phyloP scores from a whole-genome alignment of 2,888 invertebrate genomes.

The Tupiocoris notatus region DNA sequence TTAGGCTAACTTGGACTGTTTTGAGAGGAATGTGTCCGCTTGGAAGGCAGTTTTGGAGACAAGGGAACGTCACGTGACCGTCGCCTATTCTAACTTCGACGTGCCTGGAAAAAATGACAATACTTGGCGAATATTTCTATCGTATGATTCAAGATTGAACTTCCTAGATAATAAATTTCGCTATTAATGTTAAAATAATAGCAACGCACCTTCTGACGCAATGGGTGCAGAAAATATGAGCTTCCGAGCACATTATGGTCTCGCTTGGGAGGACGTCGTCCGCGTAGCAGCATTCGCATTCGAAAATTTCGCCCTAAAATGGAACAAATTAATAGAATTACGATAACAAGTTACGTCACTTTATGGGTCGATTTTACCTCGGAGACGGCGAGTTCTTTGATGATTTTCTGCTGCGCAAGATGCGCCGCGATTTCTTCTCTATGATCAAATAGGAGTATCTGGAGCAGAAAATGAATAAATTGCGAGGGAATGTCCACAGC shows the following conservation, averaged over 20 bases:
- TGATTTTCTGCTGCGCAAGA: not conserved
- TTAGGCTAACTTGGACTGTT: slow-evolving; percentile 52
- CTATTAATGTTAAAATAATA: no score
- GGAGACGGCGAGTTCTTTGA: not conserved
- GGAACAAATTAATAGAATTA: no score
- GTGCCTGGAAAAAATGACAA: slow-evolving; percentile 52
- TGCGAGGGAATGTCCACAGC: no score
- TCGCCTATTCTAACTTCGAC: slow-evolving; percentile 55
- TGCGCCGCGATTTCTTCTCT: not conserved
- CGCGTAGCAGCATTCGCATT: slow-evolving; percentile 43
- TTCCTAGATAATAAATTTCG: no score
- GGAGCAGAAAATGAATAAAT: not conserved
- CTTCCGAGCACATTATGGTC: slow-evolving; percentile 49
- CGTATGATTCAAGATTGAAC: no score
- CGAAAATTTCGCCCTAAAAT: slow-evolving; percentile 15
- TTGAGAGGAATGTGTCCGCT: slow-evolving; percentile 52
- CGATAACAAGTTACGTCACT: no score
- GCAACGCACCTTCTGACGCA: slow-evolving; percentile 54
- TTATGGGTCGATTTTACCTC: slow-evolving; percentile 10
- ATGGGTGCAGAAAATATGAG: slow-evolving; percentile 56
- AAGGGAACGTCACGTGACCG: slow-evolving; percentile 55
- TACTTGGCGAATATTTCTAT: no score
- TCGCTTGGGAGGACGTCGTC: slow-evolving; percentile 39
- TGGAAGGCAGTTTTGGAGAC: slow-evolving; percentile 54
- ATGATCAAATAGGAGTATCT: slow-evolving; percentile 12